Evolutionary conservation across 2,113 vertebrate genomes (phyloP), one percentile per base, ranked within the genome.

Genomic region (Percopsis transmontana): DNA sequence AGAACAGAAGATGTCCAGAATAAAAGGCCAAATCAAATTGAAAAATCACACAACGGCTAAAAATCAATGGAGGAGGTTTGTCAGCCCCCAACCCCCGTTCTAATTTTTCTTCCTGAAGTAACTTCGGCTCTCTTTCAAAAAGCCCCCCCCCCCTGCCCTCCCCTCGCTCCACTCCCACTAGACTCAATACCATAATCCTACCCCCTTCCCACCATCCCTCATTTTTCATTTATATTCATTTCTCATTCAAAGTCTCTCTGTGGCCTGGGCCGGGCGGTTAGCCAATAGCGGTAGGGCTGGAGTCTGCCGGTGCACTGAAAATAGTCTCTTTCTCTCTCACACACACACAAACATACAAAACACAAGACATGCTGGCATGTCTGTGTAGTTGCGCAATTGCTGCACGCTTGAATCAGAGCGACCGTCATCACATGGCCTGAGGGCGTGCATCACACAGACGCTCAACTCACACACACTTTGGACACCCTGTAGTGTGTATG

Each of bases 191-290:
- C 66, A 77, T 81, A 82, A 72, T 77, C 71, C 76, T 51, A 58
- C 72, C 68, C 75, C 66, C 62, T 79, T 85, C 71, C 81, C 83
- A 85, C 83, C 81, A 80, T 83, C 82, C 87, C 84, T 86, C 79
- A 90, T 89, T 85, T 88, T 84, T 87, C 79, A 86, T 87, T 87
- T 71, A 78, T 81, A 86, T 86, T 77, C 84, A 87, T 85, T 87
- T 88, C 80, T 83, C 81, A 86, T 87, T 82, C 80, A 70, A 81
- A 85, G 79, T 75, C 80, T 77, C 66, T 78, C 73, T 74, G 64
- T 70, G 67, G n/a, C 41, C 23, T 40, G 11, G 41, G 9, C 70
- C 68, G 79, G 85, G 84, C 84, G 74, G 72, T 80, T 66, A 53
- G 82, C 88, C 86, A 88, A 80, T 80, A 82, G 82, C 84, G 84